Evolutionary conservation across 1,140 invertebrate species (phyloP).

Genomic region (Brachionus rubens): DNA sequence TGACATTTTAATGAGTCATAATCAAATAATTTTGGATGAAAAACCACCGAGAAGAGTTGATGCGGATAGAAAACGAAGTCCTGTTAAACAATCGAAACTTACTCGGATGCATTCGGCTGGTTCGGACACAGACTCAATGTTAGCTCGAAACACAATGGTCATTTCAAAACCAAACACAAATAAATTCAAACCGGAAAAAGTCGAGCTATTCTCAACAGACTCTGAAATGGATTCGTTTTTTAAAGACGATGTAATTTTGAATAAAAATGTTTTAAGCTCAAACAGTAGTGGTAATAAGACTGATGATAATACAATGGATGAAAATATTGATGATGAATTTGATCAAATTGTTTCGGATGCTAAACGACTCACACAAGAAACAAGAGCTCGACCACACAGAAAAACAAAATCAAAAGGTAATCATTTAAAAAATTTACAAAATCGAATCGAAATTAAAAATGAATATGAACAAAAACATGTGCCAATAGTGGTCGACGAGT

Average conservation of each 20-base stretch:
- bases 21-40: slow-evolving; percentile 8
- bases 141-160: not conserved
- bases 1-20: not conserved
- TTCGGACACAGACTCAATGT: slow-evolving; percentile 34
- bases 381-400: not conserved
- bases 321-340: slow-evolving; percentile 42
- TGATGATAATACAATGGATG: slow-evolving; percentile 34
- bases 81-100: slow-evolving; percentile 16
- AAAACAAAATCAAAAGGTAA: slow-evolving; percentile 44
- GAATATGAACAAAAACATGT: slow-evolving; percentile 53
- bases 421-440: slow-evolving; percentile 46
- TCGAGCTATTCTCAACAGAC: slow-evolving; percentile 40
- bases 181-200: slow-evolving; percentile 6
- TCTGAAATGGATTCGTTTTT: slow-evolving; percentile 45
- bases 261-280: slow-evolving; percentile 14
- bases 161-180: not conserved
- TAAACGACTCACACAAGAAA: slow-evolving; percentile 16
- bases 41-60: slow-evolving; percentile 9
- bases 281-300: slow-evolving; percentile 16
- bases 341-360: slow-evolving; percentile 41
- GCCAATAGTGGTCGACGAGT: not conserved
- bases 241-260: slow-evolving; percentile 36
- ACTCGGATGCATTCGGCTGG: slow-evolving; percentile 25
- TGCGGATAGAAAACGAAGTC: not conserved
- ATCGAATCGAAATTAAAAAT: slow-evolving; percentile 39